Evolutionary conservation across 2,113 vertebrate species (phyloP), one percentile per base, ranked within the genome.

Genomic region (Bettongia penicillata): DNA sequence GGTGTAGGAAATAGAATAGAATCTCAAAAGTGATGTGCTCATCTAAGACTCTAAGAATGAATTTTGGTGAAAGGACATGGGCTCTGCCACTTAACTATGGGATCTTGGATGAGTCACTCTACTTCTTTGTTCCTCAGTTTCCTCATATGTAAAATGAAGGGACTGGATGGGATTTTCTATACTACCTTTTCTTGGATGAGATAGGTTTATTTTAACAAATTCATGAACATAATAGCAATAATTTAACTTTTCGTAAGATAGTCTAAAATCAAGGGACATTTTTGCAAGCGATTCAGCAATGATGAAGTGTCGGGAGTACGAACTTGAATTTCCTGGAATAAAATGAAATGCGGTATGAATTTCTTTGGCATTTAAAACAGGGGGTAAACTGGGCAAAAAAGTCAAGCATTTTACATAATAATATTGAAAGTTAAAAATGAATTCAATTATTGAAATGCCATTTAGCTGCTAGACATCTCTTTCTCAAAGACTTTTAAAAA

Each of bases 381-480:
- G 24, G 94, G 47, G 16, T 93, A 97, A 97, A 47, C 1, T 90
- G 55, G 48, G 97, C 91, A 48, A 95, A 96, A 52, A 96, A 1
- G 0, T 12, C 96, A 96, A 55, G 90, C 2, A 0, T 51, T 93
- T 95, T 37, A 94, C 95, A 28, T 93, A 92, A 93, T 94, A 93
- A 96, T 90, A 96, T 12, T 43, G 96, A 37, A 93, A 97, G 91
- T 6, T 91, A 91, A 97, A 97, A 98, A 68, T 92, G 96, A 98
- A 25, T 55, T 91, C 91, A 92, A 92, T 97, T 94, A 93, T 55
- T 95, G 24, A 93, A 95, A 51, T 49, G 94, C 52, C 84, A 96
- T 94, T 96, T 50, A 93, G 90, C 57, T 91, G 94, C 55, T 95
- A 90, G 53, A 77, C 68, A 89, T 91, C 55, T 90, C 61, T 91